A percentile compares a stretch with the other conserved stretches of the same genome.
These are phyloP conservation scores for Myocastor coypus DNA, from an alignment of 2,113 vertebrate genomes.

Conservation along the genomic window DNA sequence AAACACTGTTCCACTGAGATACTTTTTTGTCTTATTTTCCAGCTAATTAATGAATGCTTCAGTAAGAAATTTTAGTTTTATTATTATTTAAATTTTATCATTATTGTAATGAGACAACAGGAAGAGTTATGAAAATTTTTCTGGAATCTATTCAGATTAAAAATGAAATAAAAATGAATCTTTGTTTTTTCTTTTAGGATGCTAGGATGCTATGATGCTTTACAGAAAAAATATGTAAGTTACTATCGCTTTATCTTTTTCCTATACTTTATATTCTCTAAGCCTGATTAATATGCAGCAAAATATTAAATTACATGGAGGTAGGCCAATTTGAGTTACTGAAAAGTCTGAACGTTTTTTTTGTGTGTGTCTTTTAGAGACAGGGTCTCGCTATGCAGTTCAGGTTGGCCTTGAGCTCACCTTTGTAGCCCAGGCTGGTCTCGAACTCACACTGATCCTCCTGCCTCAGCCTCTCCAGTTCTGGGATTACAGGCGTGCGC, in stretches of 20 bases:
- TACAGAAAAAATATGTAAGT: constrained; percentile 97
- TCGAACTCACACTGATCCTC: too few relatives aligned
- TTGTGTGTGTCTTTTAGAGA: too few relatives aligned
- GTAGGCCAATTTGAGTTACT: constrained; percentile 22
- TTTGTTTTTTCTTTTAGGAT: constrained; percentile 89
- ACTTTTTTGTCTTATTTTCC: constrained; percentile 37
- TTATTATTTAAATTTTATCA: too few relatives aligned
- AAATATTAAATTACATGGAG: constrained; percentile 57
- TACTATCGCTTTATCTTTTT: constrained; percentile 68
- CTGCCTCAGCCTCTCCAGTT: too few relatives aligned
- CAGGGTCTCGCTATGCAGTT: too few relatives aligned
- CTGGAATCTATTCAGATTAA: constrained; percentile 19
- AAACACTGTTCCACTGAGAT: neutral
- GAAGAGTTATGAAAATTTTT: constrained; percentile 6
- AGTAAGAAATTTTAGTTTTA: constrained; percentile 17
- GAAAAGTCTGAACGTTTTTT: constrained; percentile 57
- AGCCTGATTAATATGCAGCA: constrained; percentile 41
- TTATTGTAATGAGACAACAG: neutral
- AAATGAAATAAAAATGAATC: neutral
- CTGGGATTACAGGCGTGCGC: too few relatives aligned
- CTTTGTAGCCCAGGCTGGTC: too few relatives aligned
- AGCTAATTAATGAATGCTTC: constrained; percentile 10
- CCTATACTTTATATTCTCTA: constrained; percentile 33
- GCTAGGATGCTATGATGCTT: constrained; percentile 96
- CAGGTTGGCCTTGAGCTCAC: too few relatives aligned